Evolutionary conservation across 1,140 invertebrate genomes (phyloP).

Genomic region (Phymastichus coffea): DNA sequence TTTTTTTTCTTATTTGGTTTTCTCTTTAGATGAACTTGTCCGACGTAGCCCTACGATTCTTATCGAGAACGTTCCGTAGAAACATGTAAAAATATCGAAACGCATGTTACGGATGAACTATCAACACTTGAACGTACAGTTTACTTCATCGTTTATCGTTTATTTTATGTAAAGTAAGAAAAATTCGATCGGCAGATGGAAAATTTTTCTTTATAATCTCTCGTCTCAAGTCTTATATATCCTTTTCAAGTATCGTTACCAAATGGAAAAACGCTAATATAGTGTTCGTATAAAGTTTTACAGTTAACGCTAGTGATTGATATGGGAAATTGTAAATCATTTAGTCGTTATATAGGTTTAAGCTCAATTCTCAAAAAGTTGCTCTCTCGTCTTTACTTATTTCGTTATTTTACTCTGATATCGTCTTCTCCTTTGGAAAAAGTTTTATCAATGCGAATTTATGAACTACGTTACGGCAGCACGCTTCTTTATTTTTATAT

Average conservation of each 20-base stretch:
- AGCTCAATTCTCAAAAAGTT: constrained; percentile 10
- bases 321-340: constrained; percentile 3
- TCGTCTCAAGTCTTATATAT: constrained; percentile 14
- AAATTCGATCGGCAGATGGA: constrained; percentile 8
- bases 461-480: constrained; percentile 10
- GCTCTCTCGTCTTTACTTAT: background rate
- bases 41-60: constrained; percentile 9
- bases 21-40: background rate
- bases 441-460: background rate
- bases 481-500: constrained; percentile 21
- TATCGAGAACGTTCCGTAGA: constrained; percentile 27
- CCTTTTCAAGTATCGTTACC: constrained; percentile 8
- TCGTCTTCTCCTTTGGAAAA: background rate
- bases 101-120: constrained; percentile 21
- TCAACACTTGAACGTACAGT: constrained; percentile 19
- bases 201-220: background rate
- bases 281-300: background rate
- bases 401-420: background rate
- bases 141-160: constrained; percentile 1
- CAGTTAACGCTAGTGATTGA: background rate
- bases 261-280: constrained; percentile 5
- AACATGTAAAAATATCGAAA: constrained; percentile 31
- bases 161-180: constrained; percentile 21
- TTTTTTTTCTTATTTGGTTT: background rate
- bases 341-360: background rate